These are phyloP conservation scores for Agrochola macilenta DNA, from an alignment of 2,888 invertebrate genomes.

Conservation along the genomic window DNA sequence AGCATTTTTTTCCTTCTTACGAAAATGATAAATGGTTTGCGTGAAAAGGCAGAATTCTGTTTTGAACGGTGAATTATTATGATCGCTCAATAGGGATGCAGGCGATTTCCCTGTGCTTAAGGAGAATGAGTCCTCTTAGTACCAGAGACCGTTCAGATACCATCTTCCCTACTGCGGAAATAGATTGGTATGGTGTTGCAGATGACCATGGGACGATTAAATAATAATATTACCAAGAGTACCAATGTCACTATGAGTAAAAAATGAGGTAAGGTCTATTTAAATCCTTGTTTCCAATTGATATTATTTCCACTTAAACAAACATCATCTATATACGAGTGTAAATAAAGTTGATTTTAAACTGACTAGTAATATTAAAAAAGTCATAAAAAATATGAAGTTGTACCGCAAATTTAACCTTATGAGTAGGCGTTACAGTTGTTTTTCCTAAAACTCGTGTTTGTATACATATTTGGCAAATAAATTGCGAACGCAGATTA, in stretches of 20 bases:
- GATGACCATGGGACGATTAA: background rate
- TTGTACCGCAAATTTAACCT: too few species aligned
- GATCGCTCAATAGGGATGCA: constrained; percentile 58
- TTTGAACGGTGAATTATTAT: constrained; percentile 75
- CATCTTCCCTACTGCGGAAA: constrained; percentile 20
- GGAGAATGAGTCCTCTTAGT: constrained; percentile 37
- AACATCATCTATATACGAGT: too few species aligned
- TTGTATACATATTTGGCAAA: too few species aligned
- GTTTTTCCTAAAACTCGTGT: too few species aligned
- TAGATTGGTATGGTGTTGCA: constrained; percentile 11
- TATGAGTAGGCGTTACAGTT: too few species aligned
- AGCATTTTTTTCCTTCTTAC: constrained; percentile 81
- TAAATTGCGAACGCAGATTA: too few species aligned
- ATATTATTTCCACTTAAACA: too few species aligned
- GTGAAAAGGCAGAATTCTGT: constrained; percentile 80
- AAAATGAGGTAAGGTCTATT: background rate
- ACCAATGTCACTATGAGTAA: background rate
- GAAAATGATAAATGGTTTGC: constrained; percentile 81
- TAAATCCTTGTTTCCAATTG: too few species aligned
- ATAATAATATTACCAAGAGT: background rate
- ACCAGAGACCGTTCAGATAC: constrained; percentile 45
- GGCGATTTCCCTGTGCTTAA: constrained; percentile 50
- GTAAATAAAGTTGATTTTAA: too few species aligned
- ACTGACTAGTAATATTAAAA: too few species aligned
- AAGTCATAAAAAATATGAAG: too few species aligned